A percentile compares a stretch with the other conserved stretches of the same genome.
Conservation (phyloP, 2,797 vertebrate species). For the Dicrostonyx torquatus region DNA sequence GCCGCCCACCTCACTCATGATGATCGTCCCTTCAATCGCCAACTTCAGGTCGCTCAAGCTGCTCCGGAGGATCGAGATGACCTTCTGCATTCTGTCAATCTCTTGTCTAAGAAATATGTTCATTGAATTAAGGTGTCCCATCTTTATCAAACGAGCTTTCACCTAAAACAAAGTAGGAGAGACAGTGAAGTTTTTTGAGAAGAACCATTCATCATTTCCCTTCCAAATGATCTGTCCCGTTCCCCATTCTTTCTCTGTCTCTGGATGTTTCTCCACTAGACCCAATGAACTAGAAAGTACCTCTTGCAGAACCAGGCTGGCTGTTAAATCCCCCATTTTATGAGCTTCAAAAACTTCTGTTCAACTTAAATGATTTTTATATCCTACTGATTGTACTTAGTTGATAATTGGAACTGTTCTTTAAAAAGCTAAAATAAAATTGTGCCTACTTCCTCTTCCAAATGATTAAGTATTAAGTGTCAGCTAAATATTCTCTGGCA, state of each 20-base stretch:
- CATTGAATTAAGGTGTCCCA: constrained; percentile 91
- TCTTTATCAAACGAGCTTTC: constrained; percentile 88
- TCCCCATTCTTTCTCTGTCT: background rate
- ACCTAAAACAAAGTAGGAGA: constrained; percentile 82
- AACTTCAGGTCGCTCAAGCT: constrained; percentile 90
- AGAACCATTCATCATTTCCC: background rate
- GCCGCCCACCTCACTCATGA: constrained; percentile 89
- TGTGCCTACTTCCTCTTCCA: constrained; percentile 58
- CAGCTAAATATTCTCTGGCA: constrained; percentile 67
- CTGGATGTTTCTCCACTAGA: constrained; percentile 38
- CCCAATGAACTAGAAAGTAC: constrained; percentile 57
- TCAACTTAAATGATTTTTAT: constrained; percentile 66
- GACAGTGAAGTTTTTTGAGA: background rate
- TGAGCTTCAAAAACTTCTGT: constrained; percentile 60
- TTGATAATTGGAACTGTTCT: constrained; percentile 76
- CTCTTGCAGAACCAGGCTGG: constrained; percentile 68
- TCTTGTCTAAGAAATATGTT: constrained; percentile 93
- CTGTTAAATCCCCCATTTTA: constrained; percentile 68
- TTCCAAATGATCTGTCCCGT: background rate
- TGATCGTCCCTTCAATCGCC: constrained; percentile 92
- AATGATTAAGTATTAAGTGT: constrained; percentile 69
- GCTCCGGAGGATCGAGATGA: constrained; percentile 86
- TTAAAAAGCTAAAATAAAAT: constrained; percentile 67
- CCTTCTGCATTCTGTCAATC: constrained; percentile 92
- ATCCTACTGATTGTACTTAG: constrained; percentile 66